These are phyloP conservation scores for Lymantria dispar DNA, from an alignment of 2,888 invertebrate genomes.

Conservation along the genomic window DNA sequence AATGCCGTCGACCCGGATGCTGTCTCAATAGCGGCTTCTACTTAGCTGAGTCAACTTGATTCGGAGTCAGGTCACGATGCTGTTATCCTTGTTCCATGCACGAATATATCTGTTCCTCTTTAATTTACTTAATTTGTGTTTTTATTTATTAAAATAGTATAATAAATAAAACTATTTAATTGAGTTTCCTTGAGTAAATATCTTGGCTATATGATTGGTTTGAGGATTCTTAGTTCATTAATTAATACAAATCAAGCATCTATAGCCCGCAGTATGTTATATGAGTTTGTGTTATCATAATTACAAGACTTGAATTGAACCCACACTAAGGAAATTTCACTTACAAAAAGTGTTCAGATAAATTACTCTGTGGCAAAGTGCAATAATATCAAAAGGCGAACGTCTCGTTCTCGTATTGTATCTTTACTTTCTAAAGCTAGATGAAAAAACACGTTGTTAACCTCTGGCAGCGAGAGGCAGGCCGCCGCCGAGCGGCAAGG, in stretches of 20 bases:
- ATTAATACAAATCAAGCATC: no score
- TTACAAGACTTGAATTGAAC: no score
- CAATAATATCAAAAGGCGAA: not conserved
- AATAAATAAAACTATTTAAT: no score
- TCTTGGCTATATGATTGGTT: no score
- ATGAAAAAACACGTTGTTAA: slow-evolving; percentile 77
- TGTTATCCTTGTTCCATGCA: slow-evolving; percentile 32
- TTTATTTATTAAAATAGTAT: no score
- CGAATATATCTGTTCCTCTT: slow-evolving; percentile 3
- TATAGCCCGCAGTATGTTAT: no score
- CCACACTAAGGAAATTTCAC: no score
- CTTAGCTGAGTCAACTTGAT: slow-evolving; percentile 43
- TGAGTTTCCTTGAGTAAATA: no score
- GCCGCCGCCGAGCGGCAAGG: slow-evolving; percentile 65
- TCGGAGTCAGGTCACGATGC: slow-evolving; percentile 51
- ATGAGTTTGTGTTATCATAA: no score
- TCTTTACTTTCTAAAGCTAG: slow-evolving; percentile 79
- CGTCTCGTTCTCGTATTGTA: slow-evolving; percentile 51
- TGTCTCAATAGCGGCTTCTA: slow-evolving; percentile 29
- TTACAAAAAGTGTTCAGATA: no score
- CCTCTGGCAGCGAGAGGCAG: slow-evolving; percentile 76
- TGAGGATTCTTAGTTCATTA: no score
- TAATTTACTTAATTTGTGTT: slow-evolving; percentile 16
- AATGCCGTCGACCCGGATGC: slow-evolving; percentile 62
- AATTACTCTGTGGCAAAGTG: no score